These are phyloP conservation scores for Cheilosia vulpina DNA, from an alignment of 2,888 invertebrate genomes.

Conservation along the genomic window DNA sequence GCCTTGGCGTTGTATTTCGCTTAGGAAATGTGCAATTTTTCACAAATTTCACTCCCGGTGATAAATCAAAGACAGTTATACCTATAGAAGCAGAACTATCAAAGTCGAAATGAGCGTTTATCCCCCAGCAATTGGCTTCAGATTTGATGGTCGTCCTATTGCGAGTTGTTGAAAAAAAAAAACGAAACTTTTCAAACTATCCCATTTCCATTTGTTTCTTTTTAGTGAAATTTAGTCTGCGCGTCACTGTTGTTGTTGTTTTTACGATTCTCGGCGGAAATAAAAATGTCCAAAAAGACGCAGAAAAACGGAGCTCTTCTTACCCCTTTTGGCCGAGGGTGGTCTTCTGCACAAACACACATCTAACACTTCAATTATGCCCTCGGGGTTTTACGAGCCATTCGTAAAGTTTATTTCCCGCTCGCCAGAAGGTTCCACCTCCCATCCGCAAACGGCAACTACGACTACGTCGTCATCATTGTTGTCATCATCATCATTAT, in stretches of 20 bases:
- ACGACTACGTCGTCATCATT: slow-evolving; percentile 6
- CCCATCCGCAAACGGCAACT: slow-evolving; percentile 26
- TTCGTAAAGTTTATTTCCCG: slow-evolving; percentile 69
- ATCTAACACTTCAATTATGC: slow-evolving; percentile 59
- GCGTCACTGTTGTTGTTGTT: slow-evolving; percentile 8
- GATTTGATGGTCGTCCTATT: slow-evolving; percentile 59
- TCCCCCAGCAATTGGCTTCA: slow-evolving; percentile 70
- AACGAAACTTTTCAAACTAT: slow-evolving; percentile 33
- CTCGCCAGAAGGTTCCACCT: slow-evolving; percentile 64
- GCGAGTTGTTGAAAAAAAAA: slow-evolving; percentile 49
- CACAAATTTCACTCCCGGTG: slow-evolving; percentile 3
- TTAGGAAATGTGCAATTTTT: slow-evolving; percentile 42
- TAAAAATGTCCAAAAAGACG: slow-evolving; percentile 32
- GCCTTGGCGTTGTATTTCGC: background rate
- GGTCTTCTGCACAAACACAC: slow-evolving; percentile 27
- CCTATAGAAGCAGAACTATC: slow-evolving; percentile 56
- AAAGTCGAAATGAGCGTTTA: slow-evolving; percentile 71
- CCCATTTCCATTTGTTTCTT: slow-evolving; percentile 69
- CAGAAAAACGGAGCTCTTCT: slow-evolving; percentile 6
- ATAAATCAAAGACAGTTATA: slow-evolving; percentile 35
- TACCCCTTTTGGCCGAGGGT: slow-evolving; percentile 55
- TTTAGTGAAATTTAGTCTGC: slow-evolving; percentile 45
- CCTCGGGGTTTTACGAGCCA: slow-evolving; percentile 62
- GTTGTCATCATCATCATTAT: slow-evolving; percentile 23
- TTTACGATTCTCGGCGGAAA: slow-evolving; percentile 59